Conservation (phyloP, 2,888 invertebrate genomes). For the Ichneumoninae sp. region DNA sequence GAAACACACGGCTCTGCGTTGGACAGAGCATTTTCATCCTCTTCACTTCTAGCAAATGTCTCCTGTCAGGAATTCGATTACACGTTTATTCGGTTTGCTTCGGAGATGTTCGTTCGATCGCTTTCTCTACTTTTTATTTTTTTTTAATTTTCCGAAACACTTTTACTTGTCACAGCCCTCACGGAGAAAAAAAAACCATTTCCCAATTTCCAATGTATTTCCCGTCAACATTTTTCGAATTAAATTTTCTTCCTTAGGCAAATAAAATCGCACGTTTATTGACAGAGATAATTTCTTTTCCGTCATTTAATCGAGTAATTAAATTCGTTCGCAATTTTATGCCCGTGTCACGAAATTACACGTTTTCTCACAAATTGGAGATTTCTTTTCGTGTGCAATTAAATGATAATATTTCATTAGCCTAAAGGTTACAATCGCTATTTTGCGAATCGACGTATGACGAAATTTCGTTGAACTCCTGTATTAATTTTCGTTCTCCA, state of each 20-base stretch:
- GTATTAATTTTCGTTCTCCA: not conserved
- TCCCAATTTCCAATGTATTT: not conserved
- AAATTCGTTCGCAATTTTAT: not conserved
- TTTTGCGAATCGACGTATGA: not conserved
- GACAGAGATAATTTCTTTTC: not conserved
- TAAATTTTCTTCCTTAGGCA: not conserved
- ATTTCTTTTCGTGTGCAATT: no score
- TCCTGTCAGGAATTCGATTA: conserved; percentile 32
- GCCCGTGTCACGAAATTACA: not conserved
- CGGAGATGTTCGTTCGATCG: not conserved
- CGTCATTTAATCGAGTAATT: not conserved
- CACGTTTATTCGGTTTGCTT: conserved; percentile 18
- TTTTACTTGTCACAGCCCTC: conserved; percentile 2
- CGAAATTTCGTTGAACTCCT: not conserved
- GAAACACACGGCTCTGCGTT: not conserved
- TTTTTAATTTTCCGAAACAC: not conserved
- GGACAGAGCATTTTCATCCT: conserved; percentile 4
- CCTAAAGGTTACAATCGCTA: not conserved
- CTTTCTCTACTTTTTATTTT: not conserved
- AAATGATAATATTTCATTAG: not conserved
- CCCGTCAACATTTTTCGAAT: not conserved
- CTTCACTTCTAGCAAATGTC: conserved; percentile 9
- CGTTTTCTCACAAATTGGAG: not conserved
- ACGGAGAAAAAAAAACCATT: not conserved
- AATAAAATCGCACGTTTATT: not conserved